phyloP scores from a whole-genome alignment of 2,797 vertebrate species.

The Siniperca scherzeri region DNA sequence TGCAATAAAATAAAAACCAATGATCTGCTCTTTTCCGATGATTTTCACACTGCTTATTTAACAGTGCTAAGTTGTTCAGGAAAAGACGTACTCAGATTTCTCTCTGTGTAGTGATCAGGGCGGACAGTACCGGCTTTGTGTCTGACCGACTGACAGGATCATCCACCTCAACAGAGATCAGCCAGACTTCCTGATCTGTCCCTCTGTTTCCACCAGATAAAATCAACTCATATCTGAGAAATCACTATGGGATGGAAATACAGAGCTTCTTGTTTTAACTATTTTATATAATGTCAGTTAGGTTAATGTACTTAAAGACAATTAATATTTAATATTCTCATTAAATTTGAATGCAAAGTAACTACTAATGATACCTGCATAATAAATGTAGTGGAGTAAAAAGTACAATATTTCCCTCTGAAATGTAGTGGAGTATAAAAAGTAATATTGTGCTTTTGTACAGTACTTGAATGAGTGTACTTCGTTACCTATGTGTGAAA shows the following conservation, averaged over 20 bases:
- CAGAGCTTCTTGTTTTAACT: neutral
- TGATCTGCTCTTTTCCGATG: neutral
- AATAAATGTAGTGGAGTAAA: neutral
- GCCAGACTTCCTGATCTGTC: conserved; percentile 12
- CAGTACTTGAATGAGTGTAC: neutral
- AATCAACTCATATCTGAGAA: neutral
- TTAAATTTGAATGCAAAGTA: neutral
- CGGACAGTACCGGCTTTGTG: neutral
- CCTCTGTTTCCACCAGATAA: conserved; percentile 8
- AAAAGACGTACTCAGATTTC: neutral
- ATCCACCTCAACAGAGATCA: neutral
- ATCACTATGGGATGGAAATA: neutral
- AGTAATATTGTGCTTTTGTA: neutral
- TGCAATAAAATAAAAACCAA: conserved; percentile 42
- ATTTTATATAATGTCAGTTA: neutral
- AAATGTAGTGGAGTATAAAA: neutral
- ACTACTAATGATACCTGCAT: neutral
- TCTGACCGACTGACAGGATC: neutral
- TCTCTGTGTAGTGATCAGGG: neutral
- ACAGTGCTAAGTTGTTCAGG: neutral
- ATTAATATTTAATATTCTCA: neutral
- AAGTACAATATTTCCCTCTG: neutral
- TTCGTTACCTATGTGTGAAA: neutral
- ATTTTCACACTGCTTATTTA: neutral
- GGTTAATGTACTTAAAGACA: neutral